Base-by-base conservation (phyloP, 2,797 vertebrate species). In the Tinamus major region DNA sequence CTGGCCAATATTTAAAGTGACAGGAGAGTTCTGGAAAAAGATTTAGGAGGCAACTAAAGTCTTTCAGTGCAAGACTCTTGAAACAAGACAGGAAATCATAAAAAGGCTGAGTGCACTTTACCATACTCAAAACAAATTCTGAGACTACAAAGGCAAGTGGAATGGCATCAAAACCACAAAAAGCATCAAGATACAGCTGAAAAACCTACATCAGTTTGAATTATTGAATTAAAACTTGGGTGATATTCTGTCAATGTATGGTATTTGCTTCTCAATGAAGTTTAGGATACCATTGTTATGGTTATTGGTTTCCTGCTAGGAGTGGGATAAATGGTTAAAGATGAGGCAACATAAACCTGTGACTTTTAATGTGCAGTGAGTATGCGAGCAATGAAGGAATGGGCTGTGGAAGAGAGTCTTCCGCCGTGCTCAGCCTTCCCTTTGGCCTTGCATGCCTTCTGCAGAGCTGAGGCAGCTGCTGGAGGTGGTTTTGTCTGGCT, bases 1-100 rank as follows among this genome's bases (percentile, higher is more conserved):
- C 63, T 88, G 72, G 71, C 51, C 55, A 49, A 39, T 69, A 96
- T 94, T 90, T 92, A 67, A 96, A 74, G 67, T 82, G 92, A 93
- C 93, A 93, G n/a, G 35, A 86, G 71, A 78, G 86, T 53, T 68
- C 86, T 88, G 64, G 94, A 81, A 89, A 92, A 92, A 72, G 80
- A 90, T 92, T 92, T 91, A 82, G 92, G 59, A 81, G 85, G 79
- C 80, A 83, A 15, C 70, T 92, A 18, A 84, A 67, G 26, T 55
- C 88, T 87, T 76, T 56, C 72, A 59, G 41, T 1, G n/a, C 61
- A 41, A 61, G 39, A 51, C 91, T 83, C 89, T 4, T 4, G 72
- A 88, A 92, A 35, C 62, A 46, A 72, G 24, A 42, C 90, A 91
- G 95, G 81, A 91, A 87, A 90, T 91, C 71, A 67, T 74, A 75